phyloP scores from a whole-genome alignment of 2,113 vertebrate genomes.

The Cyanoliseus patagonus region DNA sequence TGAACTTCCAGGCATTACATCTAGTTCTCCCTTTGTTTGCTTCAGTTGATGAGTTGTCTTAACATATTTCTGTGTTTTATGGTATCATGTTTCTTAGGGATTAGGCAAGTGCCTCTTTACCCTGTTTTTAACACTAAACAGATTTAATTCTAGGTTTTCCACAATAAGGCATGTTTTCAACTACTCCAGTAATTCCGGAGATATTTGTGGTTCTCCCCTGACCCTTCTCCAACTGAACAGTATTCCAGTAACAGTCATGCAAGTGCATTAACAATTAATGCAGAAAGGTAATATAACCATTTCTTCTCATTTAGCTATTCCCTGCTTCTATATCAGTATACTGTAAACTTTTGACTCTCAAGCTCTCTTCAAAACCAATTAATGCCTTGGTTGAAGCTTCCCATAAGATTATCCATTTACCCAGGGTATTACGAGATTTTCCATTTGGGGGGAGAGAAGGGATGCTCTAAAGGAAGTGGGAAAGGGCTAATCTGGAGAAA shows the following conservation, averaged over 20 bases:
- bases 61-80: neutral
- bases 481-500: neutral
- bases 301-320: neutral
- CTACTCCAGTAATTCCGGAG: constrained; percentile 25
- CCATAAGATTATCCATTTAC: neutral
- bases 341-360: neutral
- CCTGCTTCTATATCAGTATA: neutral
- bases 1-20: neutral
- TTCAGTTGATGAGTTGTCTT: neutral
- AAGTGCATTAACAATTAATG: constrained; percentile 1
- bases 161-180: constrained; percentile 36
- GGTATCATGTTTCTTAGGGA: neutral
- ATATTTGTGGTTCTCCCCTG: constrained; percentile 24
- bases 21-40: neutral
- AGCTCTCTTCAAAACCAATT: neutral
- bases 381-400: neutral
- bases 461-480: neutral
- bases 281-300: neutral
- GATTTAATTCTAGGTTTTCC: constrained; percentile 18
- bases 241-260: neutral
- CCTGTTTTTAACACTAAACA: neutral
- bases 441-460: neutral
- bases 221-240: neutral
- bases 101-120: neutral
- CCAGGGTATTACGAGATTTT: neutral